Evolutionary conservation across 2,888 invertebrate species (phyloP), one percentile per base, ranked within the genome.

Genomic region (Ganaspis brasiliensis): DNA sequence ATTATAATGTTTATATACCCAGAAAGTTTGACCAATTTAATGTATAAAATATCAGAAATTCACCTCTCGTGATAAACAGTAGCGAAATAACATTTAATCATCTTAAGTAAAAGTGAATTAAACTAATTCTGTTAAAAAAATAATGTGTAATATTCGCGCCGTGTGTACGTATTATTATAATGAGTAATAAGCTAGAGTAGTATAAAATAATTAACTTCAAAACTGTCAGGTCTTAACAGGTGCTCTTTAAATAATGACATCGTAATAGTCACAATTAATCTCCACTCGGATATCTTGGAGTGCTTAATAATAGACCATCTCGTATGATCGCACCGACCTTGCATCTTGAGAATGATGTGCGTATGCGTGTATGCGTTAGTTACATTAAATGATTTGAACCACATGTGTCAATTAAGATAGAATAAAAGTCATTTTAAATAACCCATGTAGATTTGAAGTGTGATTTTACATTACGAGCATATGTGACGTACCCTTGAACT

Each of bases 391-490:
- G 67, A 67, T 67, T 67, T 67, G 37, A 67, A 67, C 67, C 24
- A 40, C 67, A 67, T 67, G 45, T 67, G 67, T 67, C 67, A 67
- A 67, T 67, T 67, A 45, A 67, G 67, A 67, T 45, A n/a, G 67
- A 67, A 26, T 67, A 67, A 67, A 67, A 67, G 67, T 67, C 67
- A 67, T 45, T 67, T 45, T 24, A 21, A 67, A 45, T 67, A 67
- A 67, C 45, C 45, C 45, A 45, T 67, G 8, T 45, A 26, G 67
- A 67, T 67, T 67, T 67, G n/a, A 45, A 21, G 40, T 10, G 14
- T 67, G 67, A 45, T 67, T 67, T 67, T 45, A 19, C 52, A 45
- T 45, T 24, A 24, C 45, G 10, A 59, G 16, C 31, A 24, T 21
- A 67, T 45, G 24, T 45, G 40, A 24, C 24, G 45, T 45, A n/a